Base-by-base conservation (phyloP, 2,888 invertebrate genomes). In the Watsonalla binaria region DNA sequence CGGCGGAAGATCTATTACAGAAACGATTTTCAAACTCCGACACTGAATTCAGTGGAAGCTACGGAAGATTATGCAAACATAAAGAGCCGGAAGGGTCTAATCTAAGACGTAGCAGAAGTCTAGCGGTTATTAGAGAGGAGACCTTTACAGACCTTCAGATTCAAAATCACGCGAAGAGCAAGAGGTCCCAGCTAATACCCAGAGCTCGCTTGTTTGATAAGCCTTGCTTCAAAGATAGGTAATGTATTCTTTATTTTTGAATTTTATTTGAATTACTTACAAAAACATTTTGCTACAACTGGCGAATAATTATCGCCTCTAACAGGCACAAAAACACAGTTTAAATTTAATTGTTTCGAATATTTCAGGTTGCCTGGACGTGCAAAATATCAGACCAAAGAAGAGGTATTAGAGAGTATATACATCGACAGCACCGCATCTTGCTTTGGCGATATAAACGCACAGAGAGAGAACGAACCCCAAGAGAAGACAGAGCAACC, bases 121-220 rank as follows among this genome's bases (percentile, higher is more conserved):
- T 95, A 74, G 95, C 95, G 60, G 94, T 95, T 58, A 94, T 95
- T 77, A 92, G 95, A 76, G 96, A 96, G 79, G 95, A 95, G 83
- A 93, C 95, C 47, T 94, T 93, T 83, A 93, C 93, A 70, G 94
- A 93, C 74, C 92, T 94, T 70, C 93, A 94, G 80, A 92, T 93
- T 71, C 92, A 92, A 66, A 91, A 92, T 65, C 92, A 93, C 77
- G 92, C 93, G 62, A 92, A 92, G 68, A 92, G 91, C 71, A 92
- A 94, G 74, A 92, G 95, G 68, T 94, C 94, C 52, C 96, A 96
- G 83, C 91, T 96, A 55, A 96, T 96, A 84, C 96, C 96, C 56
- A 92, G 96, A 70, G 95, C 95, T 51, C 95, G 94, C 77, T 91
- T 96, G 62, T 95, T 95, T 72, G 95, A 95, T 84, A 94, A 94